Evolutionary conservation across 2,113 vertebrate species (phyloP).

Genomic region (Enhydra lutris): DNA sequence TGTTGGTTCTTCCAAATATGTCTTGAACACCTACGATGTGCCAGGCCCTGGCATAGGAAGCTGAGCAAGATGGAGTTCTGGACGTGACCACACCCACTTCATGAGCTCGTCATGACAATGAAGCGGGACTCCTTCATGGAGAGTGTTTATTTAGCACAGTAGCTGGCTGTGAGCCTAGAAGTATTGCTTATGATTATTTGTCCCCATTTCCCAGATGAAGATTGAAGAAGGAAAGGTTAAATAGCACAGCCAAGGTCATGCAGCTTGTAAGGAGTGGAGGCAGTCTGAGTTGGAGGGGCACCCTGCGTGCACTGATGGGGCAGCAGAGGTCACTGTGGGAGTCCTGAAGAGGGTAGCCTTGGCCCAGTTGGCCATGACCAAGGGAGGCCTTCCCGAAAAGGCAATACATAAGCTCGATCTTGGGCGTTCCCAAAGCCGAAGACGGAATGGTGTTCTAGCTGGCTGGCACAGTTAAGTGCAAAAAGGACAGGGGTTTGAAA

Average conservation of each 20-base stretch:
- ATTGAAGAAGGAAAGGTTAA: background rate
- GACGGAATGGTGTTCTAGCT: background rate
- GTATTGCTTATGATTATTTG: too few relatives aligned
- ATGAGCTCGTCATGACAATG: background rate
- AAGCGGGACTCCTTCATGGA: background rate
- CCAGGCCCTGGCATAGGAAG: background rate
- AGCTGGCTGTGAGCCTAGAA: background rate
- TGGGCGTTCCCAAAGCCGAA: background rate
- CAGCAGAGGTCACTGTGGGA: background rate
- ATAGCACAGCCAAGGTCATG: background rate
- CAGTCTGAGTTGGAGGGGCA: background rate
- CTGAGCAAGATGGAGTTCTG: background rate
- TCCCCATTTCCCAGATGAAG: background rate
- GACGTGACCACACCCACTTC: background rate
- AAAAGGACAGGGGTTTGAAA: background rate
- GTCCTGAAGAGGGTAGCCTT: background rate
- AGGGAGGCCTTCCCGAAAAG: background rate
- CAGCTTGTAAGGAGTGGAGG: background rate
- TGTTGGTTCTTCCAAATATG: background rate
- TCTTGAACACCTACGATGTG: background rate
- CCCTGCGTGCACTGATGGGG: background rate
- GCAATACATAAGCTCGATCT: background rate
- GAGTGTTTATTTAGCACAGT: background rate
- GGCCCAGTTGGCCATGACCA: background rate
- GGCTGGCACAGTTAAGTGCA: background rate